Base-by-base conservation (phyloP, 2,113 vertebrate genomes). In the Taxidea taxus region DNA sequence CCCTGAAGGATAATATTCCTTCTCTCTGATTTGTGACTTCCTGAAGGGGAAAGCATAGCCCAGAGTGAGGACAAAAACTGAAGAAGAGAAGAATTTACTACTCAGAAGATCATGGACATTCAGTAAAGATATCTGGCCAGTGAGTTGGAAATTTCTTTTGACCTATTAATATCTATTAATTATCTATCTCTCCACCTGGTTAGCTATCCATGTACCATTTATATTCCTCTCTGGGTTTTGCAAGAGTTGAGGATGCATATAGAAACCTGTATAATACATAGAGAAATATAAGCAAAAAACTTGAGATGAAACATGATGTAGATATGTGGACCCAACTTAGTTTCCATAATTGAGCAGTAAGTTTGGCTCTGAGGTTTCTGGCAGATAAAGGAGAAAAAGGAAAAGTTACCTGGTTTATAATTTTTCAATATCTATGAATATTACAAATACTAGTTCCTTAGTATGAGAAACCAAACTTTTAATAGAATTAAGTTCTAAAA, bases 281-380 rank as follows among this genome's bases (percentile, higher is more conserved):
- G 60, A 47, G 29, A 84, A 44, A 84, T 84, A 84, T 34, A 66
- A 75, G 31, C 54, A 13, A 64, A 89, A 25, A 75, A 51, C 49
- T 80, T 49, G 80, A 47, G 37, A 66, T 15, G 13, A 85, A 97
- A 83, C 66, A 51, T 51, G 39, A 77, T 83, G 4, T n/a, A 68
- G 10, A 49, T 82, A 77, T 27, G 34, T 70, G 49, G 14, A 5
- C 16, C 42, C 34, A 88, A 39, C 27, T 92, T 18, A 56, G 51
- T 89, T 92, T 23, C 27, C 12, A 14, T 25, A 87, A 80, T 20
- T 80, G 54, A 87, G 25, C 34, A 82, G 0, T 72, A 62, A 62
- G 47, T 94, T 44, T 90, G 27, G 12, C 39, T 94, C 18, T 92
- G 78, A 92, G 72, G 14, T 94, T 86, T 92, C 92, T 75, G 56